Evolutionary conservation across 2,797 vertebrate genomes (phyloP).

Genomic region (Sylvia borin): DNA sequence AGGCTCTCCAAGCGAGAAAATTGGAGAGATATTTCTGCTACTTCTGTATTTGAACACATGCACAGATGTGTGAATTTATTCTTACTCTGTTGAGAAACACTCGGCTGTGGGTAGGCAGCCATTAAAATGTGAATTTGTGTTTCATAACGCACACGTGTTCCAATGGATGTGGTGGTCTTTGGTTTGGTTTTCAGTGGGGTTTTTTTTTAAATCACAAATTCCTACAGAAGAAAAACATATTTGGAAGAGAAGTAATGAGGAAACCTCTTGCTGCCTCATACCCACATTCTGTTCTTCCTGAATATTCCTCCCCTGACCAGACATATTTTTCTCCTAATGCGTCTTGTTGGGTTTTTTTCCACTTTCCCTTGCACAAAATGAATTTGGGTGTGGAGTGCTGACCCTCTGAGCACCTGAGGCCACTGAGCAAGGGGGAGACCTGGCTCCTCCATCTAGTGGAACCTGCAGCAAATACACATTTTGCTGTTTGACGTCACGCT

Average conservation of each 20-base stretch:
- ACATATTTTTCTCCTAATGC: background rate
- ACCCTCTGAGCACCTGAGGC: conserved; percentile 60
- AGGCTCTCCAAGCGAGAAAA: conserved; percentile 13
- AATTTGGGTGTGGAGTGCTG: conserved; percentile 58
- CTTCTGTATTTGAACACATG: conserved; percentile 15
- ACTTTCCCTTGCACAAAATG: conserved; percentile 5
- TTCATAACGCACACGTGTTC: background rate
- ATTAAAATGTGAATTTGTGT: background rate
- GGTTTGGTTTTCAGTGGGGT: background rate
- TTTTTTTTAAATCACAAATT: background rate
- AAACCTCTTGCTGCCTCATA: background rate
- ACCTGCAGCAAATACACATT: conserved; percentile 62
- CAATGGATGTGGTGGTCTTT: background rate
- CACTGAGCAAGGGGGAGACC: conserved; percentile 50
- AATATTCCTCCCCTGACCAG: background rate
- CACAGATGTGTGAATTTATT: conserved; percentile 29
- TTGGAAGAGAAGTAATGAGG: background rate
- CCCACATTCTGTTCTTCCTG: background rate
- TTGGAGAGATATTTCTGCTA: conserved; percentile 27
- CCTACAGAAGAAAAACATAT: background rate
- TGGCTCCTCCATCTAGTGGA: conserved; percentile 73
- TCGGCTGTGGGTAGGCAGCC: conserved; percentile 19
- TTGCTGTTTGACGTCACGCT: conserved; percentile 72
- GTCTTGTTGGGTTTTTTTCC: background rate
- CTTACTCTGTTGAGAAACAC: conserved; percentile 21